phyloP scores from a whole-genome alignment of 1,140 invertebrate species.

The Drosophila subobscura region DNA sequence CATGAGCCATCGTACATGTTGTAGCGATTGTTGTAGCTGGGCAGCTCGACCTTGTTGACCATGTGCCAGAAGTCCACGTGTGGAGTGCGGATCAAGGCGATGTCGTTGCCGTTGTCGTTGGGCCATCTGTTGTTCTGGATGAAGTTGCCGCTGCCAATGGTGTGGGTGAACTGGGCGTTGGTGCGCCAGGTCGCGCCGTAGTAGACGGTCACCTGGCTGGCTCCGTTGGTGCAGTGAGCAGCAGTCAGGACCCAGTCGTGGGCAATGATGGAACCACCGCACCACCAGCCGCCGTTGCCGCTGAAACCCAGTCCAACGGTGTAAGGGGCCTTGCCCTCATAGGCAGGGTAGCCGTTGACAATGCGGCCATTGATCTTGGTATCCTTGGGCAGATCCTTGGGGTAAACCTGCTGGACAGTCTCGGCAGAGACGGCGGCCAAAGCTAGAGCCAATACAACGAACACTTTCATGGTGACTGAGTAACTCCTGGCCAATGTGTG shows the following conservation, averaged over 20 bases:
- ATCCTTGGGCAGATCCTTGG: constrained; percentile 25
- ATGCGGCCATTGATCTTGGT: constrained; percentile 26
- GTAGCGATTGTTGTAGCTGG: constrained; percentile 26
- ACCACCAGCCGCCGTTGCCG: constrained; percentile 28
- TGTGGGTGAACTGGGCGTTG: constrained; percentile 55
- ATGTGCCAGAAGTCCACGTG: constrained; percentile 28
- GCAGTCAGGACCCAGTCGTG: constrained; percentile 28
- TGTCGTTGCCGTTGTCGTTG: constrained; percentile 41
- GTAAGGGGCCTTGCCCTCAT: constrained; percentile 31
- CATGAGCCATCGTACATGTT: constrained; percentile 16
- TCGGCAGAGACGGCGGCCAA: constrained; percentile 30
- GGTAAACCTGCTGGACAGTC: constrained; percentile 28
- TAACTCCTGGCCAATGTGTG: not conserved
- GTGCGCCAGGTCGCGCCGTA: constrained; percentile 53
- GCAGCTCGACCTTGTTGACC: constrained; percentile 45
- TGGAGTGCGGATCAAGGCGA: constrained; percentile 35
- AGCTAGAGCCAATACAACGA: constrained; percentile 27
- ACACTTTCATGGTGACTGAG: constrained; percentile 33
- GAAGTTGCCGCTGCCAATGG: constrained; percentile 16
- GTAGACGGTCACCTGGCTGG: constrained; percentile 44
- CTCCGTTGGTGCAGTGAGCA: constrained; percentile 34
- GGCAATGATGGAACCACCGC: constrained; percentile 30
- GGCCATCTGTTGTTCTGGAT: constrained; percentile 12
- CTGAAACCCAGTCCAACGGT: constrained; percentile 30
- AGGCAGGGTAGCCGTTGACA: constrained; percentile 18